Percentiles rank a stretch among this genome's conserved stretches.
phyloP scores from a whole-genome alignment of 1,140 invertebrate genomes.

The Sogatella furcifera region DNA sequence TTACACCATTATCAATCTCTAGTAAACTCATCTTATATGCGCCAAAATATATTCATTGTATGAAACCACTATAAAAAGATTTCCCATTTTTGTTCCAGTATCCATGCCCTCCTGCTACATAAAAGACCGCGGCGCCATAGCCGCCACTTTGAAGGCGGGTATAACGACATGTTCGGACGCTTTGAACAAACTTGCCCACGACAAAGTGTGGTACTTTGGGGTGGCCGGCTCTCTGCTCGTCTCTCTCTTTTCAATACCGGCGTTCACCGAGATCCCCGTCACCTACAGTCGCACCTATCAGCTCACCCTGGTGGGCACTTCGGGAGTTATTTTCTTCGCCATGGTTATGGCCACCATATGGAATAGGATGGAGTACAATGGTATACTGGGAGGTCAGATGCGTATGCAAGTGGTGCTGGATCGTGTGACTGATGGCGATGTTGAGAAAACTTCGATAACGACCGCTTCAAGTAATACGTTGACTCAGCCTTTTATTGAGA shows the following conservation, averaged over 20 bases:
- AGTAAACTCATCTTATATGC: too few species aligned
- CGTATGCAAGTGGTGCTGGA: constrained; percentile 8
- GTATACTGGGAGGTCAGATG: not conserved
- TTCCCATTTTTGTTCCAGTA: not conserved
- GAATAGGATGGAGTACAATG: constrained; percentile 10
- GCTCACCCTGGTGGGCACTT: not conserved
- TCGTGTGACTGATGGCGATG: constrained; percentile 23
- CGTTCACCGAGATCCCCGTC: constrained; percentile 8
- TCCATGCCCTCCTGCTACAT: not conserved
- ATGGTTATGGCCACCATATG: constrained; percentile 11
- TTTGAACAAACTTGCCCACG: constrained; percentile 7
- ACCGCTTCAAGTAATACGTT: too few species aligned
- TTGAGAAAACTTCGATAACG: too few species aligned
- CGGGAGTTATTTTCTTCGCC: constrained; percentile 2
- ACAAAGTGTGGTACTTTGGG: constrained; percentile 13
- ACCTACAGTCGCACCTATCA: constrained; percentile 4
- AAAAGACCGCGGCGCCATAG: not conserved
- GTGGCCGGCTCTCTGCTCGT: constrained; percentile 8
- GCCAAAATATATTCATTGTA: too few species aligned
- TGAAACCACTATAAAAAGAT: too few species aligned
- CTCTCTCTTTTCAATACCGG: not conserved
- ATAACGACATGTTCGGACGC: constrained; percentile 15
- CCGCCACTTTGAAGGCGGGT: constrained; percentile 13
- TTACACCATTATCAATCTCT: too few species aligned
- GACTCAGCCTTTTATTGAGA: too few species aligned